Evolutionary conservation across 1,140 invertebrate species (phyloP).

Genomic region (Drosophila orosa): DNA sequence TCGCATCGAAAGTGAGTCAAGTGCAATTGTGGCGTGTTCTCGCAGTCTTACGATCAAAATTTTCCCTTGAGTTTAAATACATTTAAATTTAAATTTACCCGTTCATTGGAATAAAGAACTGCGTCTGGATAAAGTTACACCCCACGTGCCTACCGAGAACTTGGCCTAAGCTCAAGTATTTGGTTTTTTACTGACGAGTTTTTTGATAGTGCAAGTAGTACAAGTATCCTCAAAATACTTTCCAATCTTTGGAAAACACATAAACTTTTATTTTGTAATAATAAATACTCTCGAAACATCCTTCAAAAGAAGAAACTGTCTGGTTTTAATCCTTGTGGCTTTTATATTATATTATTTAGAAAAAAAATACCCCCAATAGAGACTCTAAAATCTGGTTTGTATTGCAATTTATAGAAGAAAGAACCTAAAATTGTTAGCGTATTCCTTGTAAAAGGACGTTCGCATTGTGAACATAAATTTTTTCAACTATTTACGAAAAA

Average conservation of each 20-base stretch:
- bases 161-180: too few species aligned
- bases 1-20: slow-evolving; percentile 33
- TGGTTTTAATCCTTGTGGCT: background rate
- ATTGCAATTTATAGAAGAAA: background rate
- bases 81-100: background rate
- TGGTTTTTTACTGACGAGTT: background rate
- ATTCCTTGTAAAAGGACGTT: too few species aligned
- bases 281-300: background rate
- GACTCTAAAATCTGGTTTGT: background rate
- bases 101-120: slow-evolving; percentile 1
- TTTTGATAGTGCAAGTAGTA: background rate
- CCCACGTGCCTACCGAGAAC: background rate
- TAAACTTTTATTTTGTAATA: background rate
- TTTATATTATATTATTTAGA: background rate
- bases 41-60: background rate
- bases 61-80: background rate
- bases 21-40: slow-evolving; percentile 31
- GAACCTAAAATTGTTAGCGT: background rate
- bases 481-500: too few species aligned
- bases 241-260: background rate
- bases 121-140: background rate
- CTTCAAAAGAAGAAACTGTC: background rate
- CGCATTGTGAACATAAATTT: background rate
- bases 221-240: background rate
- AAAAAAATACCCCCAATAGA: fast-evolving